Conservation (phyloP, 2,888 invertebrate species). For the Oegoconia quadripuncta region DNA sequence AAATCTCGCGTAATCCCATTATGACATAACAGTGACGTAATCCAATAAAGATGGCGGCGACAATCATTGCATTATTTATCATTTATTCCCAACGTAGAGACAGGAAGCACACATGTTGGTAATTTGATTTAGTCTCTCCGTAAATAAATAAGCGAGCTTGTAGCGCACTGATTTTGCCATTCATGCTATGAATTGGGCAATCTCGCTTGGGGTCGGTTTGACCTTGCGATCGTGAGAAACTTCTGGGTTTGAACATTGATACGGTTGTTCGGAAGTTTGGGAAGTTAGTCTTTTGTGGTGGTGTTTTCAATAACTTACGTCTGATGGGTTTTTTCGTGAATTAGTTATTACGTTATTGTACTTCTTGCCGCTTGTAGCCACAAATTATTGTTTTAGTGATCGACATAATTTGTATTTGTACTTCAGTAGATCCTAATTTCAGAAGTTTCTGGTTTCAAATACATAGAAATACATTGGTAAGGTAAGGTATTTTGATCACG, state of each 20-base stretch:
- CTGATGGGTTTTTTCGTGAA: neutral
- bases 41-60: constrained; percentile 27
- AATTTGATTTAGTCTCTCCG: constrained; percentile 35
- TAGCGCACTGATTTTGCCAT: constrained; percentile 39
- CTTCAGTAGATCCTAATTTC: no score
- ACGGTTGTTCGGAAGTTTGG: neutral
- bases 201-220: constrained; percentile 30
- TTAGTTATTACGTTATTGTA: no score
- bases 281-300: neutral
- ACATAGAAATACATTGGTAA: constrained; percentile 16
- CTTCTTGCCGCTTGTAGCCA: no score
- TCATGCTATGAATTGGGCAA: constrained; percentile 47
- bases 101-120: constrained; percentile 17
- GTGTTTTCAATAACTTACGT: no score
- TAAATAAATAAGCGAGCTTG: constrained; percentile 38
- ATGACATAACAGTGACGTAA: constrained; percentile 28
- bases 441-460: constrained; percentile 16
- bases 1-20: constrained; percentile 39
- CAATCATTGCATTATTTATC: constrained; percentile 9
- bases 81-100: constrained; percentile 5
- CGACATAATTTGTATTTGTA: no score
- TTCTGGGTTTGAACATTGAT: constrained; percentile 16
- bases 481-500: constrained; percentile 32
- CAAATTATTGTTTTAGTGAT: no score
- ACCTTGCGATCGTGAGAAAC: constrained; percentile 29